phyloP scores from a whole-genome alignment of 2,888 invertebrate genomes.

The Nomada goodeniana region DNA sequence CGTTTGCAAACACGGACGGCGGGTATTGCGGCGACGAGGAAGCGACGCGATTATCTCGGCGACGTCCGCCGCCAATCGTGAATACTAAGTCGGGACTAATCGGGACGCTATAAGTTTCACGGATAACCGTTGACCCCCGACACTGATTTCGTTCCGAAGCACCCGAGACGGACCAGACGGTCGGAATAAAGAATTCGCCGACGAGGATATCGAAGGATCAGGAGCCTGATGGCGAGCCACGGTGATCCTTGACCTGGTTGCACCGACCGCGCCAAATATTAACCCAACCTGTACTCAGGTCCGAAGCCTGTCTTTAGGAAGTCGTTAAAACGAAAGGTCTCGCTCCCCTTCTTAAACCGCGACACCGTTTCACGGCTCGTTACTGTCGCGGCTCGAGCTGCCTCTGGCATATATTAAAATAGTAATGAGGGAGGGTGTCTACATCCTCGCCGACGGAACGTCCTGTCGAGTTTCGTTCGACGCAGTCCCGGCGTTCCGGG shows the following conservation, averaged over 20 bases:
- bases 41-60: slow-evolving; percentile 7
- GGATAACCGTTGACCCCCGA: too few relatives aligned
- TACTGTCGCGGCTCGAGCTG: slow-evolving; percentile 59
- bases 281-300: slow-evolving; percentile 73
- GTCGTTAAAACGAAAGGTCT: slow-evolving; percentile 74
- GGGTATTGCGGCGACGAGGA: background rate
- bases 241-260: slow-evolving; percentile 80
- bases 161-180: too few relatives aligned
- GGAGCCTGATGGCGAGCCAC: slow-evolving; percentile 53
- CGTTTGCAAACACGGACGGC: slow-evolving; percentile 10
- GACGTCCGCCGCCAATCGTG: background rate
- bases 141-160: too few relatives aligned
- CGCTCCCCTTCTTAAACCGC: slow-evolving; percentile 62
- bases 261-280: slow-evolving; percentile 77
- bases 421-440: slow-evolving; percentile 54
- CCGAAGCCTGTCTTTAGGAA: slow-evolving; percentile 66
- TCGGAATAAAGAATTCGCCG: slow-evolving; percentile 16
- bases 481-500: background rate
- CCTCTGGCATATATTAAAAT: slow-evolving; percentile 67
- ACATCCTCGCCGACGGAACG: slow-evolving; percentile 17
- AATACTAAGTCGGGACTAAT: background rate
- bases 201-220: slow-evolving; percentile 55
- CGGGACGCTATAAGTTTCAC: too few relatives aligned
- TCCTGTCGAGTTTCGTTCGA: slow-evolving; percentile 34
- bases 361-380: slow-evolving; percentile 72